These are phyloP conservation scores for Drosophila basisetae DNA, from an alignment of 2,888 invertebrate genomes.

Conservation along the genomic window DNA sequence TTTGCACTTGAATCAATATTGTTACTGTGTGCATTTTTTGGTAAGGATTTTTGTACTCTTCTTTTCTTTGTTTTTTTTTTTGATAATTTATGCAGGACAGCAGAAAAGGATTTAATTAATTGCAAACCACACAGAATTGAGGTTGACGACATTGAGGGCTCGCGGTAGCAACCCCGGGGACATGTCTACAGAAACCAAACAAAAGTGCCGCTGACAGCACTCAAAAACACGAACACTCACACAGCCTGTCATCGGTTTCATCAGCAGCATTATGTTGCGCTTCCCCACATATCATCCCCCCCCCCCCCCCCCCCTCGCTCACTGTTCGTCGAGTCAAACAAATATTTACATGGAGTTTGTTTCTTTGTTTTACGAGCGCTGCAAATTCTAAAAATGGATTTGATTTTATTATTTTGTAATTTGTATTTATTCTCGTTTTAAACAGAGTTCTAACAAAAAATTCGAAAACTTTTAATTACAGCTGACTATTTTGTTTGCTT, in stretches of 20 bases:
- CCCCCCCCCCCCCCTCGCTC: background rate
- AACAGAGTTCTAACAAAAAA: conserved; percentile 16
- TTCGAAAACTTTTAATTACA: conserved; percentile 44
- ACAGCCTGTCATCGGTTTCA: conserved; percentile 32
- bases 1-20: conserved; percentile 43
- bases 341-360: conserved; percentile 46
- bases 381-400: conserved; percentile 31
- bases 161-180: background rate
- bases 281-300: background rate
- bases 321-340: conserved; percentile 2
- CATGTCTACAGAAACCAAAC: conserved; percentile 31
- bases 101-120: conserved; percentile 57
- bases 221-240: conserved; percentile 4
- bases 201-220: conserved; percentile 24
- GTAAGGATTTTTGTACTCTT: background rate
- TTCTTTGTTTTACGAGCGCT: conserved; percentile 7
- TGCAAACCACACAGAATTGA: conserved; percentile 22
- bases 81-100: conserved; percentile 48
- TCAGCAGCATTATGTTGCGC: conserved; percentile 31
- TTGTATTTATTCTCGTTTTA: background rate
- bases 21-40: conserved; percentile 2
- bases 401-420: conserved; percentile 13
- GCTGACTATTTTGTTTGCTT: background rate
- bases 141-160: background rate
- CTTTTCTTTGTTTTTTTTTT: background rate